Base-by-base conservation (phyloP, 2,797 vertebrate genomes). In the Amblyopsis hoosieri region DNA sequence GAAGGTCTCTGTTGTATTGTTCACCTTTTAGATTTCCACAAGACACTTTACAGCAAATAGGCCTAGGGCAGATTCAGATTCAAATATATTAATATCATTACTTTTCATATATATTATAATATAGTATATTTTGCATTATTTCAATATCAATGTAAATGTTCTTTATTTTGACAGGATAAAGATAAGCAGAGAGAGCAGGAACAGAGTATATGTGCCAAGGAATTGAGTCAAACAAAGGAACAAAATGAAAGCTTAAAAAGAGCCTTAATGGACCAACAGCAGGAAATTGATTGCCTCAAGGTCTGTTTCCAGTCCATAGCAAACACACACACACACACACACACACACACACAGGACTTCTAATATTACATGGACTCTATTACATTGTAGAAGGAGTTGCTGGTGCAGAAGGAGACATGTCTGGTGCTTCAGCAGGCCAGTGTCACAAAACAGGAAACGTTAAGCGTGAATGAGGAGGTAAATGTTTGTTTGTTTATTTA, bases 171-270 rank as follows among this genome's bases (percentile, higher is more conserved):
- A 13, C 75, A 97, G 95, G 91, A 74, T 45, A 90, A 91, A 76
- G 80, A 89, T 31, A 88, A 92, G 17, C 81, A 93, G 84, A 80
- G 87, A 9, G 87, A 93, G 55, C 83, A 85, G 7, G 91, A 89
- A 48, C 87, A 53, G 2, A 14, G 37, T 2, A 47, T 72, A 0
- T 76, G 92, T 60, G 11, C 70, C 3, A 59, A 59, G 60, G 79
- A 91, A 48, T 37, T 88, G 45, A 63, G 71, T 47, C 64, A 72
- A 14, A 29, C 76, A 37, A 87, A 83, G 65, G 72, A 79, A 7
- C 29, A 75, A 2, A 84, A 76, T 2, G 6, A 56, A 9, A 54
- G 64, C 10, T 15, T 92, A 1, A 76, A 63, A 42, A 60, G 64
- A 49, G 65, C 29, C 42, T 12, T 86, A 11, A 63, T 79, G 62